These are phyloP conservation scores for Pandemis corylana DNA, from an alignment of 2,888 invertebrate genomes.

Conservation along the genomic window DNA sequence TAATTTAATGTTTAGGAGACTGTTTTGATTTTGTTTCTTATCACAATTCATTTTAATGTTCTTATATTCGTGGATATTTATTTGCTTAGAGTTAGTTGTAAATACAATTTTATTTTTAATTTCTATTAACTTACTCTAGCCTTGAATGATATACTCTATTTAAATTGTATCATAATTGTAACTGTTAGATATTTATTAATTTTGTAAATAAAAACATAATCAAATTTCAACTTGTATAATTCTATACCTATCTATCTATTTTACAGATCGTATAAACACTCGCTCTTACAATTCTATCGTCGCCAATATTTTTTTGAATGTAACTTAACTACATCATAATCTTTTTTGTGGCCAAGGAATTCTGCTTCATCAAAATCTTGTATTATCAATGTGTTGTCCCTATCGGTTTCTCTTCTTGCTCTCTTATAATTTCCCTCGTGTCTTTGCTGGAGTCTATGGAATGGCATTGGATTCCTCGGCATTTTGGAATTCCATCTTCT, in stretches of 20 bases:
- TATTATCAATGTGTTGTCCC: slow-evolving; percentile 60
- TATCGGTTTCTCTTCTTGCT: slow-evolving; percentile 56
- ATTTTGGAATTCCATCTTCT: slow-evolving; percentile 58
- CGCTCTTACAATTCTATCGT: not conserved
- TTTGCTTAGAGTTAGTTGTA: not conserved
- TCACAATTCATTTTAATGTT: not conserved
- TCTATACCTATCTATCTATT: not conserved
- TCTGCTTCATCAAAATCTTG: slow-evolving; percentile 72
- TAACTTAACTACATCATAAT: slow-evolving; percentile 59
- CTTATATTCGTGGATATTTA: not conserved
- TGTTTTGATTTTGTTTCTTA: not conserved
- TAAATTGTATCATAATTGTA: slow-evolving; percentile 11
- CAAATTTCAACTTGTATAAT: not conserved
- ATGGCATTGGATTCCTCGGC: slow-evolving; percentile 66
- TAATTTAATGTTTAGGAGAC: not conserved
- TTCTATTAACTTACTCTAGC: not conserved
- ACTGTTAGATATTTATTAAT: slow-evolving; percentile 34
- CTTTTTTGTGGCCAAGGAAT: slow-evolving; percentile 62
- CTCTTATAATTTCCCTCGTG: slow-evolving; percentile 53
- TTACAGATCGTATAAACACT: not conserved
- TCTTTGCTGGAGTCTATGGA: slow-evolving; percentile 59
- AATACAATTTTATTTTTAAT: not conserved
- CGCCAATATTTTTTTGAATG: slow-evolving; percentile 70
- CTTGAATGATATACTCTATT: slow-evolving; percentile 6
- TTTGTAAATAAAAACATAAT: slow-evolving; percentile 34